Base-by-base conservation (phyloP, 2,888 invertebrate species). In the Fragum fragum region DNA sequence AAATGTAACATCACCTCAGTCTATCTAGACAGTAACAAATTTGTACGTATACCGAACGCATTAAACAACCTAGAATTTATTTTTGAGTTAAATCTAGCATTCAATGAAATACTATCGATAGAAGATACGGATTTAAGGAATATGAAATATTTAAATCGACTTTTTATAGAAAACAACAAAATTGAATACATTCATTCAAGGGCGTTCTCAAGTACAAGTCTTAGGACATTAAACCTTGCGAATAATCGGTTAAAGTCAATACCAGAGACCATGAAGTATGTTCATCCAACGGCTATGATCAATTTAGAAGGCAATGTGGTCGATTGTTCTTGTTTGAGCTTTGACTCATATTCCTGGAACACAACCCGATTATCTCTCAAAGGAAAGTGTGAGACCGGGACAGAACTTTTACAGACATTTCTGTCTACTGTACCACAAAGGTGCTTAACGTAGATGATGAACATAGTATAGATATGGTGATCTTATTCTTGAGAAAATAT, bases 401-500 rank as follows among this genome's bases (percentile, higher is more conserved):
- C 32, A 7, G 61, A 61, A 61, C 18, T 29, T 18, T 61, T 61
- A 16, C 61, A 61, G n/a, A 29, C 61, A 7, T 61, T 61, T 32
- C 14, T 61, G 0, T 32, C 61, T 18, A 61, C 61, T 29, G 32
- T n/a, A 18, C 61, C 57, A 23, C 21, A 57, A 11, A 57, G 21
- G 26, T 57, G 57, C 16, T 3, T 16, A 3, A 9, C 32, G 32
- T 36, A 36, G 9, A n/a, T n/a, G n/a, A n/a, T n/a, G n/a, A n/a
- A n/a, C n/a, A n/a, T n/a, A n/a, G n/a, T n/a, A n/a, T n/a, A n/a
- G n/a, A n/a, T n/a, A n/a, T n/a, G n/a, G n/a, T n/a, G n/a, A n/a
- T n/a, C n/a, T n/a, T n/a, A n/a, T n/a, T n/a, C n/a, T n/a, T n/a
- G n/a, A n/a, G n/a, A n/a, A n/a, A n/a, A n/a, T n/a, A n/a, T n/a